phyloP scores from a whole-genome alignment of 2,888 invertebrate species.

The Melitaea athalia region DNA sequence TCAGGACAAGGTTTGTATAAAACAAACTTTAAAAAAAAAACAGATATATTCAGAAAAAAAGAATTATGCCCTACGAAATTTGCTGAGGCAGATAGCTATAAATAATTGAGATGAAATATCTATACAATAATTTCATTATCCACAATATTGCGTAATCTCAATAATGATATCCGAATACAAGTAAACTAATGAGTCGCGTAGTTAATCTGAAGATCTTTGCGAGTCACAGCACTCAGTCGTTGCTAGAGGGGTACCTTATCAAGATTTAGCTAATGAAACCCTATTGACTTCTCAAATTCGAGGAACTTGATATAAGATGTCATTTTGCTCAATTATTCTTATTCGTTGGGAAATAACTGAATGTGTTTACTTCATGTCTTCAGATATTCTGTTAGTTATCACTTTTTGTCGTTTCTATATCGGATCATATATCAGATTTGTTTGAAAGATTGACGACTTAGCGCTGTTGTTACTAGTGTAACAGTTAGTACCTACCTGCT shows the following conservation, averaged over 20 bases:
- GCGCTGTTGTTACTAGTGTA: too few species aligned
- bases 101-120: background rate
- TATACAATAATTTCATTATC: constrained; percentile 4
- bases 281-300: constrained; percentile 42
- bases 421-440: too few species aligned
- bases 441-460: too few species aligned
- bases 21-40: too few species aligned
- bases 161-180: constrained; percentile 49
- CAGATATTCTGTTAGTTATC: background rate
- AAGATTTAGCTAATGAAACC: constrained; percentile 72
- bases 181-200: constrained; percentile 57
- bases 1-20: too few species aligned
- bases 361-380: constrained; percentile 10
- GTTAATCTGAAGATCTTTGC: constrained; percentile 52
- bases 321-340: constrained; percentile 26
- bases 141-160: constrained; percentile 17
- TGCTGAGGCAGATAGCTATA: too few species aligned
- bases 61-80: too few species aligned
- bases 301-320: constrained; percentile 20
- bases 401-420: too few species aligned
- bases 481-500: too few species aligned
- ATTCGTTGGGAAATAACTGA: constrained; percentile 17
- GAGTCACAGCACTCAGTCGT: constrained; percentile 33
- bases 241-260: constrained; percentile 58
- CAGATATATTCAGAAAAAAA: too few species aligned